phyloP scores from a whole-genome alignment of 2,113 vertebrate species.

The Orycteropus afer region DNA sequence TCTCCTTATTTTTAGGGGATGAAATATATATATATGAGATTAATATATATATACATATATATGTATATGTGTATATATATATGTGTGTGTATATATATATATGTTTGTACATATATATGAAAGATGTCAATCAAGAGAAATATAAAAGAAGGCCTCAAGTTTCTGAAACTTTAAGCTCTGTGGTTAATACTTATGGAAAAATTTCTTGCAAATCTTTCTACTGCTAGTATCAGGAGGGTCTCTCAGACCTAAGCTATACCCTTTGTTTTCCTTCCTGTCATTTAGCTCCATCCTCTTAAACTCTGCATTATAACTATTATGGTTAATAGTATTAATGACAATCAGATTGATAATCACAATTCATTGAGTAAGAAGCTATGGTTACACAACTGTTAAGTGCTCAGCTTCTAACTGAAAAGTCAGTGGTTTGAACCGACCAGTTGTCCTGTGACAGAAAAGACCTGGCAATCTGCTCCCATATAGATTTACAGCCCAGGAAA shows the following conservation, averaged over 20 bases:
- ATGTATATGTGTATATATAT: too few relatives aligned
- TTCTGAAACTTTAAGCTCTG: not conserved
- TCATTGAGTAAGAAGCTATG: not conserved
- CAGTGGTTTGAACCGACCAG: not conserved
- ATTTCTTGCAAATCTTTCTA: not conserved
- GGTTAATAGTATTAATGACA: not conserved
- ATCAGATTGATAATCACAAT: not conserved
- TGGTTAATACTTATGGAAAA: not conserved
- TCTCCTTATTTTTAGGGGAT: too few relatives aligned
- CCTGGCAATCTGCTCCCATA: not conserved
- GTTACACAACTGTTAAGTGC: not conserved
- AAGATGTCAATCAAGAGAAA: not conserved
- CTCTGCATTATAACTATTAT: not conserved
- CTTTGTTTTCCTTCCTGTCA: not conserved
- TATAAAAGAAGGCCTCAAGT: not conserved
- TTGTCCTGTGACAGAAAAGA: not conserved
- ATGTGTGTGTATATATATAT: too few relatives aligned
- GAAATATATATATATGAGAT: too few relatives aligned
- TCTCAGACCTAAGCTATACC: not conserved
- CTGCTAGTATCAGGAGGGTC: not conserved
- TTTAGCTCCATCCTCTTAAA: not conserved
- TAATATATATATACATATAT: too few relatives aligned
- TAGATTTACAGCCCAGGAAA: not conserved
- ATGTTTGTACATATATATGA: too few relatives aligned
- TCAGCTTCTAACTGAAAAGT: not conserved